A percentile compares a stretch with the other conserved stretches of the same genome.
phyloP scores from a whole-genome alignment of 2,888 invertebrate species.

The Bellardia pandia region DNA sequence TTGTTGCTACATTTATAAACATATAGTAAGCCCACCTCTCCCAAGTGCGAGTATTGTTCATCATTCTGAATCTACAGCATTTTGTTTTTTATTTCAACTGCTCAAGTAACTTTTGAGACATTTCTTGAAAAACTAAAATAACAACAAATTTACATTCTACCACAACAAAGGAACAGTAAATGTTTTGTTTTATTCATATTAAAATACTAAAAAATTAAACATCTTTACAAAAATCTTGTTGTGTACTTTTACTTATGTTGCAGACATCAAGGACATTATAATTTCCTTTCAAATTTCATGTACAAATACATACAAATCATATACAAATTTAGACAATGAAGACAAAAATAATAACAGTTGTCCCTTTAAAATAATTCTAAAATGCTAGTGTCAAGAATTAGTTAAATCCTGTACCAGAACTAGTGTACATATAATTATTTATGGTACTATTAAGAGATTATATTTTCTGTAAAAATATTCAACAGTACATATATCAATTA shows the following conservation, averaged over 20 bases:
- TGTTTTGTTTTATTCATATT: constrained; percentile 6
- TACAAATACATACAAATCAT: background rate
- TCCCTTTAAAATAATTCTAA: background rate
- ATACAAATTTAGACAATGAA: background rate
- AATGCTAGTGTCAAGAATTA: too few species aligned
- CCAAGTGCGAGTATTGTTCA: background rate
- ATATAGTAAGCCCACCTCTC: background rate
- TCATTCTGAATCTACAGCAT: background rate
- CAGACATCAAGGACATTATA: constrained; percentile 37
- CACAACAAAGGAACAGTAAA: constrained; percentile 14
- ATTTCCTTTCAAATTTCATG: constrained; percentile 2
- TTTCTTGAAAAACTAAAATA: background rate
- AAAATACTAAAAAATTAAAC: background rate
- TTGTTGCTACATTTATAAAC: background rate
- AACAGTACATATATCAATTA: too few species aligned
- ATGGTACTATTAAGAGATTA: too few species aligned
- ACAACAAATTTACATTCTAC: background rate
- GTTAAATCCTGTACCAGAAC: too few species aligned
- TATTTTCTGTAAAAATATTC: too few species aligned
- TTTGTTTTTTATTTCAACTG: background rate
- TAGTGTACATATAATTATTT: too few species aligned
- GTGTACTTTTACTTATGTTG: background rate
- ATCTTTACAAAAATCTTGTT: constrained; percentile 1
- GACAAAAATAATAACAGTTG: constrained; percentile 16
- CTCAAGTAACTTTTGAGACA: background rate